Base-by-base conservation (phyloP, 2,888 invertebrate genomes). In the Catocala fraxini region DNA sequence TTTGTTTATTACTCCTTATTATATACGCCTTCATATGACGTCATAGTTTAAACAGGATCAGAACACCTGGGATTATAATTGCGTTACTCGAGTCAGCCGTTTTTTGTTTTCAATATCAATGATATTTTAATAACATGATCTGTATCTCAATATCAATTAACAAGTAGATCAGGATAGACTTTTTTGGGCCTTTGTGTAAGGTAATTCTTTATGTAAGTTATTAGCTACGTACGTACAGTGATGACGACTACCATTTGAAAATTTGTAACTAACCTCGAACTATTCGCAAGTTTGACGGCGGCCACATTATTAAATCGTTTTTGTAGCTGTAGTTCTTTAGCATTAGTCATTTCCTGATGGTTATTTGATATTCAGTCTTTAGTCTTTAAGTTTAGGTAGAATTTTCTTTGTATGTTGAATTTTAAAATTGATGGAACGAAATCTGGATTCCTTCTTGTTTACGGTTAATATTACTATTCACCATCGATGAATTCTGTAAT, bases 251-350 rank as follows among this genome's bases (percentile, higher is more conserved):
- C 64, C 70, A 67, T 53, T 62, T 57, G 59, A 70, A 77, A 78
- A 70, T 70, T 59, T 51, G 35, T 63, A 74, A 78, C 77, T 68
- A 65, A 78, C 67, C 76, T 56, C 55, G 61, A 79, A 81, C 70
- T 66, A 70, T 73, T 79, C 70, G 56, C 65, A 72, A 73, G 77
- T 73, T 77, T 68, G 65, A 71, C 73, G 70, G 70, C 61, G 56
- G 79, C 82, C 78, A 80, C 86, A 78, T 88, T 72, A 89, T 90
- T 90, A 89, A 83, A 89, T 90, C 81, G 86, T 89, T 90, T 89
- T 89, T 89, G 68, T 82, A 71, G 59, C 67, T 68, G 61, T 74
- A 69, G 63, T 66, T 63, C 69, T 65, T 42, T 46, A 43, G 41
- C 51, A 6, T 46, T 6, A 10, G 0, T 10, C 12, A 12, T n/a